These are phyloP conservation scores for Tragelaphus scriptus DNA, from an alignment of 2,113 vertebrate genomes.

Conservation along the genomic window DNA sequence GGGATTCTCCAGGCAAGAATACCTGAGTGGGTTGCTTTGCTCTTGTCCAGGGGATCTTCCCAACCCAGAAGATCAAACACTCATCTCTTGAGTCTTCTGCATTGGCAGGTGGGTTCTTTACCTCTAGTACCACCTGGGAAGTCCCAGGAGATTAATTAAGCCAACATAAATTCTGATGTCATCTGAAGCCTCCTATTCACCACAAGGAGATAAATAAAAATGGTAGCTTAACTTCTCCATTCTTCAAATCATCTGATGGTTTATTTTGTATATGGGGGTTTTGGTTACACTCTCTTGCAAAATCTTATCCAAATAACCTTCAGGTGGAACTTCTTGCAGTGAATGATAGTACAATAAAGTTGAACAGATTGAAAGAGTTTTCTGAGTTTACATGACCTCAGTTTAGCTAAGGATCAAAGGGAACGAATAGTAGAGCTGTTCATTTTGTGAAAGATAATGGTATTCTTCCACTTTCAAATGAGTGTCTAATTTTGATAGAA, in stretches of 20 bases:
- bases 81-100: not conserved
- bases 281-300: not conserved
- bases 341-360: not conserved
- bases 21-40: not conserved
- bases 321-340: not conserved
- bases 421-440: slow-evolving; percentile 72
- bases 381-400: not conserved
- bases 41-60: not conserved
- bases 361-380: not conserved
- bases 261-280: not conserved
- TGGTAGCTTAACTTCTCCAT: not conserved
- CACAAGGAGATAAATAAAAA: not conserved
- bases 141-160: not conserved
- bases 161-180: not conserved
- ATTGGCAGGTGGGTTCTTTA: not conserved
- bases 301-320: not conserved
- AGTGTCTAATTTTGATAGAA: slow-evolving; percentile 80
- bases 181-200: not conserved
- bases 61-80: not conserved
- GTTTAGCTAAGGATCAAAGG: slow-evolving; percentile 28
- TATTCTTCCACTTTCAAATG: slow-evolving; percentile 72
- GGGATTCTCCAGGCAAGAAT: not conserved
- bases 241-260: not conserved
- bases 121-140: not conserved
- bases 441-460: slow-evolving; percentile 84